Percentiles rank a stretch among this genome's conserved stretches.
Conservation (phyloP, 1,140 invertebrate species). For the Mizuhopecten yessoensis region DNA sequence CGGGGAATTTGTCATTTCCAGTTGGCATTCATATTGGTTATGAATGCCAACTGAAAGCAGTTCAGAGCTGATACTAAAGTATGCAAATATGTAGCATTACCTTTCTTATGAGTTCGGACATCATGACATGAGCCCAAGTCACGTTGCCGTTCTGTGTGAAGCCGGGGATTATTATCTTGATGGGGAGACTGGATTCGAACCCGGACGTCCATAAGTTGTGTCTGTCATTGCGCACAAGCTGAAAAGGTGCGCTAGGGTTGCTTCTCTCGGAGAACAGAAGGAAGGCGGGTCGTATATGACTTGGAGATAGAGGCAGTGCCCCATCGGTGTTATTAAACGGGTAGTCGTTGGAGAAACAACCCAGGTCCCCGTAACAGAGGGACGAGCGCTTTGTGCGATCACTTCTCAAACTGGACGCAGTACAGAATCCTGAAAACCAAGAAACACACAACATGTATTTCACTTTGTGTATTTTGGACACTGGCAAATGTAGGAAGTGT, state of each 20-base stretch:
- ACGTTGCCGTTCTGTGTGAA: constrained; percentile 95
- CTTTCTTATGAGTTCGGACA: constrained; percentile 68
- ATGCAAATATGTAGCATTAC: constrained; percentile 57
- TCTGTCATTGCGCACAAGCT: constrained; percentile 24
- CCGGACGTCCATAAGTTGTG: constrained; percentile 51
- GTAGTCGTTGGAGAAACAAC: constrained; percentile 70
- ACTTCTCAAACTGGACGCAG: neutral
- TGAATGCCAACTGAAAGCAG: no score
- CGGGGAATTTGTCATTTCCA: no score
- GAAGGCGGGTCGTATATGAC: constrained; percentile 63
- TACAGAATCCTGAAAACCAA: neutral
- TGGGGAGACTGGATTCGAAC: constrained; percentile 63
- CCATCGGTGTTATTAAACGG: constrained; percentile 72
- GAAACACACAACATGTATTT: no score
- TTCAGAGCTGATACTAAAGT: no score
- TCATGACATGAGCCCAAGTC: constrained; percentile 89
- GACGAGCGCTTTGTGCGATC: constrained; percentile 47
- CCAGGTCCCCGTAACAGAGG: constrained; percentile 66
- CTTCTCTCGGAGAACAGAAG: constrained; percentile 57
- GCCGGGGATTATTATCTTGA: constrained; percentile 95
- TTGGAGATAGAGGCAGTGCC: constrained; percentile 67
- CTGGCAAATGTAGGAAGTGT: no score
- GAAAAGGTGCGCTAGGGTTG: neutral
- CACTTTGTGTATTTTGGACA: no score
- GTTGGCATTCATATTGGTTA: no score